Evolutionary conservation across 2,888 invertebrate genomes (phyloP).

Genomic region (Diplazon laetatorius): DNA sequence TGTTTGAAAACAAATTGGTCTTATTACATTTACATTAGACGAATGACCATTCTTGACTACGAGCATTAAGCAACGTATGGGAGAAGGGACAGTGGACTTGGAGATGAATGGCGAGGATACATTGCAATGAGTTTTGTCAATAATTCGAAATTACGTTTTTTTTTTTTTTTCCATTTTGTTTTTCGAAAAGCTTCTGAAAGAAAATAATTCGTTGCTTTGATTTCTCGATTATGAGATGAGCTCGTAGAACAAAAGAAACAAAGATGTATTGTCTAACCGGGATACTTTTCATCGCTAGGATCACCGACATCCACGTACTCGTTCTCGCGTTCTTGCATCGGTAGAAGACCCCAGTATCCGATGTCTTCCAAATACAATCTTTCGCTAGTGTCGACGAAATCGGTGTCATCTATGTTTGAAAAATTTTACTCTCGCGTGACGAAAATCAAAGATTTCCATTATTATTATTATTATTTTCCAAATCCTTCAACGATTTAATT

Average conservation of each 20-base stretch:
- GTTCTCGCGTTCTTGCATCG: conserved; percentile 78
- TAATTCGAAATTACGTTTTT: too few species aligned
- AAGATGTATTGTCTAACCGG: conserved; percentile 75
- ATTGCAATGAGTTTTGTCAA: too few species aligned
- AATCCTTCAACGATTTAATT: too few species aligned
- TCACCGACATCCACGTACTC: conserved; percentile 76
- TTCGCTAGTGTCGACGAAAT: conserved; percentile 75
- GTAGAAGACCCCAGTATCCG: conserved; percentile 80
- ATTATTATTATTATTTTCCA: too few species aligned
- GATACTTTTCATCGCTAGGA: conserved; percentile 74
- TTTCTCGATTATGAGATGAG: conserved; percentile 9
- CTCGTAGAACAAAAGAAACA: conserved; percentile 15
- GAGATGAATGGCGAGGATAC: conserved; percentile 2
- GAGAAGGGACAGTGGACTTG: conserved; percentile 7
- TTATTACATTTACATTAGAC: too few species aligned
- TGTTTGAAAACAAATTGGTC: too few species aligned
- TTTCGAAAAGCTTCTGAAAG: background rate
- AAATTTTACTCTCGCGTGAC: conserved; percentile 40
- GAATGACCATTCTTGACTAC: too few species aligned
- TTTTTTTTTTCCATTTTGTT: too few species aligned
- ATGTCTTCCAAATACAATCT: conserved; percentile 81
- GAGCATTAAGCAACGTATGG: too few species aligned
- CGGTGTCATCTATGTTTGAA: conserved; percentile 73
- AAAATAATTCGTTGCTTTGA: background rate
- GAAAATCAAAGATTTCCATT: too few species aligned